Evolutionary conservation across 1,140 invertebrate species (phyloP), one percentile per base, ranked within the genome.

Genomic region (Lithobius niger): DNA sequence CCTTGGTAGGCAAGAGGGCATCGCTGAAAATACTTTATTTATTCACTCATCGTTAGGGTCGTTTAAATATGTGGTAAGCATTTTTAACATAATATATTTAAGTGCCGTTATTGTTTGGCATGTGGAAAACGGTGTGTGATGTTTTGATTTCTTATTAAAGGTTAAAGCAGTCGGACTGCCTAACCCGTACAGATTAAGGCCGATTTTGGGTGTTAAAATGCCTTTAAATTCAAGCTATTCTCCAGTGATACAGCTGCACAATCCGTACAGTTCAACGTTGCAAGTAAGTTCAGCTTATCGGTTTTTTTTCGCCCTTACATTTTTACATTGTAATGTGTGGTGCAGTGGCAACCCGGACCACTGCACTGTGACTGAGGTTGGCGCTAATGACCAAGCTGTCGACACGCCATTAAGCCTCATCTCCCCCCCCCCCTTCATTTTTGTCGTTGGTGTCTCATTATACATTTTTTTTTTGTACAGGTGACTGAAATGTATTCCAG

Each of bases 11-110:
- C 82, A 88, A 71, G 82, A 92, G 72, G 91, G 90, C 58, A 80
- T 80, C 65, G 81, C 92, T 59, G 81, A 90, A 69, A 88, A 88
- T 69, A 82, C 82, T 69, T 79, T 97, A 66, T 88, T 84, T 71
- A 87, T 97, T 66, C 90, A 95, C 71, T 95, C 92, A 16, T 91
- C 90, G 48, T 82, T 88, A 70, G 93, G 92, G 56, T 82, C 79
- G 60, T 77, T 88, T 66, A 84, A 84, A 66, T 88, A 85, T 71
- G 77, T 81, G 66, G 84, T 85, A 75, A 72, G 2, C 2, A 48
- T 16, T 43, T 25, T 54, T 10, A 45, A 19, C 4, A 28, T 19
- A 48, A 57, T n/a, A 3, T 18, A 18, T 16, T 21, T 55, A 47
- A 44, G 48, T 56, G 16, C 24, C 15, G 15, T 3, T 22, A 6